Base-by-base conservation (phyloP, 2,888 invertebrate species). In the Aphrophora alni region DNA sequence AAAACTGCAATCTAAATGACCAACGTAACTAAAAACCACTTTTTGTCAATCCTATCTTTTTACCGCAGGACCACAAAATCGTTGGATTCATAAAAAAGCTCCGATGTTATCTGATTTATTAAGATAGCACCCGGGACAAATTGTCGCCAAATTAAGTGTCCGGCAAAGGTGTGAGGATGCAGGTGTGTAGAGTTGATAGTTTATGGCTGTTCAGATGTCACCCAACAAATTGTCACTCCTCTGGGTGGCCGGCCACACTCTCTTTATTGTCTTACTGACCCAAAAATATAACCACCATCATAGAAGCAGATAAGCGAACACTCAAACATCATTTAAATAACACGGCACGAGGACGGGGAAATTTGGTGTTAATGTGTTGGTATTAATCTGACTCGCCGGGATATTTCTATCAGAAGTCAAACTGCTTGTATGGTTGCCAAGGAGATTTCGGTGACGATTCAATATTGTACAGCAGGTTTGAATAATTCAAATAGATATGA, bases 221-320 rank as follows among this genome's bases (percentile, higher is more conserved):
- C 38, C 71, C 71, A 70, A 77, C 77, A 77, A 77, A 77, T 78
- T 71, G 44, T 71, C 70, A 38, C 26, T 78, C 21, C 76, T 4
- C 14, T 79, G 78, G 78, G 78, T 73, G 73, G 73, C 27, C 76
- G 33, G 14, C 76, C n/a, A 44, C 51, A 59, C 77, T 38, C n/a
- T 74, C 69, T 79, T 79, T 79, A 79, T 74, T 79, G 78, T 74
- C 78, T 79, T 25, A 79, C 74, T 79, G 78, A 79, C 78, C 78
- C 78, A 79, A 79, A 79, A 74, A 79, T 59, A 59, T 59, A 59
- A 59, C 59, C 59, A 59, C 59, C 59, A 59, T 59, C 59, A 8
- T 59, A 21, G 14, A 59, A 59, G 59, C 59, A 59, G 59, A 59
- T 59, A 59, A 59, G 59, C 59, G 14, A 59, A 59, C 59, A 59